Conservation (phyloP, 1,140 invertebrate species). For the Drosophila arawakana region DNA sequence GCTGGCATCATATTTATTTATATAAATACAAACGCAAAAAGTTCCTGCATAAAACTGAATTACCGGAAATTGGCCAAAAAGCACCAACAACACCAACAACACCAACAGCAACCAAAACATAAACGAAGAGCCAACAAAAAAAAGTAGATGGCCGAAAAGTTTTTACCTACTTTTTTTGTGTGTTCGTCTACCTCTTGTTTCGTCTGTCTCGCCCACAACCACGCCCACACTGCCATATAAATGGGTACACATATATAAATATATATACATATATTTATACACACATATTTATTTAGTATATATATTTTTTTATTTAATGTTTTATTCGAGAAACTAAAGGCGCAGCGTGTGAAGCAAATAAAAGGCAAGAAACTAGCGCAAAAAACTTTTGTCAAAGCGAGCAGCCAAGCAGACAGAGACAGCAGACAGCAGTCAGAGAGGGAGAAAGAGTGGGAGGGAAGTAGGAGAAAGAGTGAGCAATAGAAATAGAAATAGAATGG, state of each 20-base stretch:
- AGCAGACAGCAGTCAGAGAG: background rate
- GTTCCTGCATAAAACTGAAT: constrained; percentile 82
- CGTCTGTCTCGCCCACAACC: background rate
- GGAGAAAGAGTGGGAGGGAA: background rate
- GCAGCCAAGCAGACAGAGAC: constrained; percentile 24
- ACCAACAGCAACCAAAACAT: constrained; percentile 27
- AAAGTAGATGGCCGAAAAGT: constrained; percentile 72
- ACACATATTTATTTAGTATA: background rate
- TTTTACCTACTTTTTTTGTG: constrained; percentile 62
- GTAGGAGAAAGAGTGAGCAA: background rate
- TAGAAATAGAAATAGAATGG: constrained; percentile 19
- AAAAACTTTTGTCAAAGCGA: constrained; percentile 60
- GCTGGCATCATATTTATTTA: constrained; percentile 59
- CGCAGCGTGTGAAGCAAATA: constrained; percentile 59
- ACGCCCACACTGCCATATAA: background rate
- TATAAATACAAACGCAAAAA: constrained; percentile 66
- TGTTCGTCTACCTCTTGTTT: constrained; percentile 2
- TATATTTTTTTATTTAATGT: constrained; percentile 36
- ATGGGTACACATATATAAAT: background rate
- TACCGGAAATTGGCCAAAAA: constrained; percentile 81
- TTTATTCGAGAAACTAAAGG: constrained; percentile 43
- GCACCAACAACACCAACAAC: constrained; percentile 33
- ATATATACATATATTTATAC: background rate
- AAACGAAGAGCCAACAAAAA: constrained; percentile 64
- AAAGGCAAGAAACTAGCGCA: constrained; percentile 70